phyloP scores from a whole-genome alignment of 2,113 vertebrate species.

The Platycercus adscitus region DNA sequence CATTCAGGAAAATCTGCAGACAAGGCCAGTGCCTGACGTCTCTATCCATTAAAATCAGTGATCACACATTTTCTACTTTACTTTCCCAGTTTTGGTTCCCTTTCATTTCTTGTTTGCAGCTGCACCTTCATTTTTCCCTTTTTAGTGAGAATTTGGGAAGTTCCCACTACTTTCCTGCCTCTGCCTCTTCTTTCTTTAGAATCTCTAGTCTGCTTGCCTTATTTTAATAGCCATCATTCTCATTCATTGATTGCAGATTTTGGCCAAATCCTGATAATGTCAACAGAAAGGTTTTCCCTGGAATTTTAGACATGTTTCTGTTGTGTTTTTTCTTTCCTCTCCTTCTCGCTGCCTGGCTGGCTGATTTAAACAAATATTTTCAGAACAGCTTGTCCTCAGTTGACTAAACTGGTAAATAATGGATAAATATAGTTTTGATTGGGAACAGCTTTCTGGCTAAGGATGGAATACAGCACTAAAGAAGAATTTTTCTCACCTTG shows the following conservation, averaged over 20 bases:
- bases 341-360: neutral
- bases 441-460: constrained; percentile 49
- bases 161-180: neutral
- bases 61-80: neutral
- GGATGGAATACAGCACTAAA: neutral
- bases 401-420: constrained; percentile 56
- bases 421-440: constrained; percentile 54
- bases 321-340: neutral
- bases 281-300: constrained; percentile 10
- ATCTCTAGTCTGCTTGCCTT: neutral
- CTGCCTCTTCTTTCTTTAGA: neutral
- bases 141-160: neutral
- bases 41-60: neutral
- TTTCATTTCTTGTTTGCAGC: neutral
- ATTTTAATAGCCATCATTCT: neutral
- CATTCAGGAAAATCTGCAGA: neutral
- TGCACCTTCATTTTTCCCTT: neutral
- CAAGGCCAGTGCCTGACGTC: neutral
- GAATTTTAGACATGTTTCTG: neutral
- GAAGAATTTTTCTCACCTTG: constrained; percentile 55
- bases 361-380: constrained; percentile 49
- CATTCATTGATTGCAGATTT: neutral
- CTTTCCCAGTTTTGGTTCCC: neutral
- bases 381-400: constrained; percentile 37
- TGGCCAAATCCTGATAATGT: neutral